phyloP scores from a whole-genome alignment of 1,140 invertebrate species.

The Nomia melanderi region DNA sequence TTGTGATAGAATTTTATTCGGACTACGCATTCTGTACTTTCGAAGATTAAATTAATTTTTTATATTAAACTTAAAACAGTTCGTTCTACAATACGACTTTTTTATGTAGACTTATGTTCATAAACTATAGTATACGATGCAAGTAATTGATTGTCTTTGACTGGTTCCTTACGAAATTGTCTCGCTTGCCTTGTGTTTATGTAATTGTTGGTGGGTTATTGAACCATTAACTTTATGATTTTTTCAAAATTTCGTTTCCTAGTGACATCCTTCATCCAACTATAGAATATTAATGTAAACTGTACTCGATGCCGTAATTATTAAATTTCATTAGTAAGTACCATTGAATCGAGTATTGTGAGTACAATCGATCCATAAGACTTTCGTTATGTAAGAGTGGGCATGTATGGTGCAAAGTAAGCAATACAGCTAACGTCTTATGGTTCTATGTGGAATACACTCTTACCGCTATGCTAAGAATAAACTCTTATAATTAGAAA shows the following conservation, averaged over 20 bases:
- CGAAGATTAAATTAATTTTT: no score
- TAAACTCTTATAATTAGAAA: neutral
- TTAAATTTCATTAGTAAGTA: neutral
- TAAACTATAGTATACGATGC: neutral
- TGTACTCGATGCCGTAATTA: neutral
- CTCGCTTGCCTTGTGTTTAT: neutral
- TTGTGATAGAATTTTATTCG: no score
- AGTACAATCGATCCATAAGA: slow-evolving; percentile 35
- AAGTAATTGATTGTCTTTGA: neutral
- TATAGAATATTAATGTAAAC: no score
- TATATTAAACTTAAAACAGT: no score
- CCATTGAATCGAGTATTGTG: slow-evolving; percentile 5
- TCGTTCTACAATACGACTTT: no score
- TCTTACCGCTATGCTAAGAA: neutral
- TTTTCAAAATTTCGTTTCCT: neutral
- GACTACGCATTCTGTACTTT: no score
- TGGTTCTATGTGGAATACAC: slow-evolving; percentile 15
- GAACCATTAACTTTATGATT: neutral
- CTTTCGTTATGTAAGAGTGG: slow-evolving; percentile 42
- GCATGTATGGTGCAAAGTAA: slow-evolving; percentile 25
- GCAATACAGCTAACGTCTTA: slow-evolving; percentile 20
- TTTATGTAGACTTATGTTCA: no score
- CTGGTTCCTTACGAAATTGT: neutral
- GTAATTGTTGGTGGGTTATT: neutral
- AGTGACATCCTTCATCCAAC: neutral